Base-by-base conservation (phyloP, 2,888 invertebrate species). In the Monopis laevigella region DNA sequence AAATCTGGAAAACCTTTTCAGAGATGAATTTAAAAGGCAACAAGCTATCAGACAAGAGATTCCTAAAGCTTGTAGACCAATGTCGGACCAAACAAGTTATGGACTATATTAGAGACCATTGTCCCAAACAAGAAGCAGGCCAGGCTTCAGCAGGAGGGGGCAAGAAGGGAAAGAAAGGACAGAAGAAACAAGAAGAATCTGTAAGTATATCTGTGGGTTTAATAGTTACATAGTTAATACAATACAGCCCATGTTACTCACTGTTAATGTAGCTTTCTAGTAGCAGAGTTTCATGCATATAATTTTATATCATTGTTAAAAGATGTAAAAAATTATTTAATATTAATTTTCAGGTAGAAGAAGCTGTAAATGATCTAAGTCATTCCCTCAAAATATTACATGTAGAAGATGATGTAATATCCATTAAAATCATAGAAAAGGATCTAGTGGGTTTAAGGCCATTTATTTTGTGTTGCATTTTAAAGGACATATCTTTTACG, bases 21-120 rank as follows among this genome's bases (percentile, higher is more conserved):
- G 92, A 92, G 54, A 48, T 93, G 0, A 85, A 87, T 55, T 69
- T 92, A 18, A 88, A 88, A 63, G 87, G 87, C 3, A 93, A 93
- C 65, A 87, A 87, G 45, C 65, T 93, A 12, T 59, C 82, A 0
- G 93, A 93, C 61, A 86, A 88, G 49, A 82, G 90, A 5, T 80
- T 93, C 27, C 77, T 82, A 50, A 93, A 92, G 59, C 64, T 93
- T 1, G 86, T 92, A 0, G 86, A 88, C 48, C 90, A 92, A 55
- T 88, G 89, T 51, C 83, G 88, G 10, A 84, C 85, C 0, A 92
- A 92, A 56, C 88, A 91, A 62, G 81, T 93, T 3, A 49, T 92
- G 17, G 92, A 92, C 54, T 92, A 92, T 56, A 80, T 93, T 2
- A 74, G 86, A n/a, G 86, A 85, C 43, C 84, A 89, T 46, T 87